phyloP scores from a whole-genome alignment of 2,888 invertebrate genomes.

The Agonopterix alstromeriana region DNA sequence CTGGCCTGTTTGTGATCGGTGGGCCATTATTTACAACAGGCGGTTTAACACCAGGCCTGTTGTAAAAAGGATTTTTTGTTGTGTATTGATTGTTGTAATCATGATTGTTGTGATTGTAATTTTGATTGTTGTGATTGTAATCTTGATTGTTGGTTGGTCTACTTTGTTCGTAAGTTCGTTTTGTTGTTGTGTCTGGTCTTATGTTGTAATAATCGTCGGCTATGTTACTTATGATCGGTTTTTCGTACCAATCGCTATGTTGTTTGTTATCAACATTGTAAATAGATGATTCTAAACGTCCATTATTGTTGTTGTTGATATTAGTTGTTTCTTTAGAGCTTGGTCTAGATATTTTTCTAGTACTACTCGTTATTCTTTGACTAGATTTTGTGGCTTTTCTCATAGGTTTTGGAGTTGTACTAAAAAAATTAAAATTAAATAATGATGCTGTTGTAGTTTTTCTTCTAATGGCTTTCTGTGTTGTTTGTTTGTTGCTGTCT shows the following conservation, averaged over 20 bases:
- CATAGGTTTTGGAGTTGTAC: constrained; percentile 15
- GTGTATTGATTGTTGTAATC: constrained; percentile 18
- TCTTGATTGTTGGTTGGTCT: constrained; percentile 1
- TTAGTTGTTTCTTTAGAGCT: no score
- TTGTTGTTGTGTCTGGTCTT: neutral
- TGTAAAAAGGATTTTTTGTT: constrained; percentile 25
- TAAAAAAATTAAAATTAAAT: constrained; percentile 10
- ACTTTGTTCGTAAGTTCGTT: neutral
- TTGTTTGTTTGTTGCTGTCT: constrained; percentile 2
- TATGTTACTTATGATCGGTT: constrained; percentile 5
- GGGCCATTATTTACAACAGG: constrained; percentile 36
- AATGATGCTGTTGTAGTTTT: constrained; percentile 12
- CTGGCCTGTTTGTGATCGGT: constrained; percentile 50
- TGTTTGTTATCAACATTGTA: constrained; percentile 2
- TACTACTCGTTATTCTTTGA: neutral
- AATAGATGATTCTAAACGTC: constrained; percentile 2
- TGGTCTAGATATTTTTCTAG: no score
- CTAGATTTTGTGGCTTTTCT: constrained; percentile 16
- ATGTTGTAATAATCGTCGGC: constrained; percentile 10
- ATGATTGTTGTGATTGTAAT: constrained; percentile 1
- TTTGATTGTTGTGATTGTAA: constrained; percentile 4
- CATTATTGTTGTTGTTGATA: neutral
- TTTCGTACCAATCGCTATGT: constrained; percentile 3
- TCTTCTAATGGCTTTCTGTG: constrained; percentile 15
- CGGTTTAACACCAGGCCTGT: constrained; percentile 48